These are phyloP conservation scores for Eudorcas thomsonii DNA, from an alignment of 2,113 vertebrate species.

Conservation along the genomic window DNA sequence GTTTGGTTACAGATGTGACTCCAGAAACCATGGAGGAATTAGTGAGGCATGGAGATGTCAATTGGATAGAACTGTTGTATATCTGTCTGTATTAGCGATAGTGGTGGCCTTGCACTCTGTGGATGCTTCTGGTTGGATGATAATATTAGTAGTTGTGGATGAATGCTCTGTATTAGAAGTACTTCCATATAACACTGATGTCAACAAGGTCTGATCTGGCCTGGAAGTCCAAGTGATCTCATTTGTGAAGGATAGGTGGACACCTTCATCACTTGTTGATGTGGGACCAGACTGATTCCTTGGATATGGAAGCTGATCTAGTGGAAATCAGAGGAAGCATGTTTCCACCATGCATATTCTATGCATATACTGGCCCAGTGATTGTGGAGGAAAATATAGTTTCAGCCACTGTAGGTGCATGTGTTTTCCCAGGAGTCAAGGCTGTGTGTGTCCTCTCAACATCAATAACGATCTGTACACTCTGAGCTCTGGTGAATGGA, in stretches of 20 bases:
- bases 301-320: not conserved
- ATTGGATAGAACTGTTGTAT: not conserved
- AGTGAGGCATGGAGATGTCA: not conserved
- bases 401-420: not conserved
- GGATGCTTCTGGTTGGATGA: not conserved
- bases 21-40: conserved; percentile 16
- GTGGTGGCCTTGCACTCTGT: not conserved
- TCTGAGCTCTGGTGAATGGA: not conserved
- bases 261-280: not conserved
- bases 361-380: not conserved
- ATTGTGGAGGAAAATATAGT: not conserved
- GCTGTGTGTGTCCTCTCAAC: not conserved
- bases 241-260: not conserved
- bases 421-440: not conserved
- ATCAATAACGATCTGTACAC: not conserved
- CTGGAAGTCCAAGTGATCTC: conserved; percentile 16
- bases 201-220: not conserved
- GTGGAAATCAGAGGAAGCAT: conserved; percentile 20
- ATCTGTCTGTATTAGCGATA: not conserved
- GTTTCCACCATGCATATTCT: not conserved
- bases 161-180: conserved; percentile 4
- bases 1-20: not conserved
- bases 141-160: not conserved
- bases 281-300: not conserved
- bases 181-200: not conserved